Percentiles rank a stretch among this genome's conserved stretches.
phyloP scores from a whole-genome alignment of 2,113 vertebrate genomes.

The Xiphias gladius region DNA sequence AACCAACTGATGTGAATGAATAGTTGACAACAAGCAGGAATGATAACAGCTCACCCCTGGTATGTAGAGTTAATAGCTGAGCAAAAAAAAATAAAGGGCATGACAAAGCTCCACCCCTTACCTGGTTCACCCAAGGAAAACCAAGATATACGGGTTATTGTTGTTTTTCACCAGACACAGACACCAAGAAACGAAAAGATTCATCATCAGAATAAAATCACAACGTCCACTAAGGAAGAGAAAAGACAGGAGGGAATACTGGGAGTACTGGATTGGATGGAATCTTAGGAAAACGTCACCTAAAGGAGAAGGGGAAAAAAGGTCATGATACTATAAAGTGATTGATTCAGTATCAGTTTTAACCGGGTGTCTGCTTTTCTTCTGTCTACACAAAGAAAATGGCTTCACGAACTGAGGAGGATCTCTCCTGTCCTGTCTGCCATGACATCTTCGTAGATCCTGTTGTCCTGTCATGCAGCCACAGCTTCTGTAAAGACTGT shows the following conservation, averaged over 20 bases:
- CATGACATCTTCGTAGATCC: not conserved
- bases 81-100: not conserved
- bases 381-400: not conserved
- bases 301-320: too few relatives aligned
- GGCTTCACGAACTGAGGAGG: not conserved
- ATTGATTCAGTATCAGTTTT: too few relatives aligned
- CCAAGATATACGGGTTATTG: not conserved
- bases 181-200: not conserved
- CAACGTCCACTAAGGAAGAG: too few relatives aligned
- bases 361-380: too few relatives aligned
- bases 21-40: too few relatives aligned
- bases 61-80: too few relatives aligned
- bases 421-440: slow-evolving; percentile 27
- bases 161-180: not conserved
- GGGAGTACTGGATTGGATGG: not conserved
- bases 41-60: too few relatives aligned
- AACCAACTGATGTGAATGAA: too few relatives aligned
- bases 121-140: not conserved
- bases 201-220: too few relatives aligned
- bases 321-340: too few relatives aligned
- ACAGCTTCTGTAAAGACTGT: slow-evolving; percentile 27
- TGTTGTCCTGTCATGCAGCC: slow-evolving; percentile 8
- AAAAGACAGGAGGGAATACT: not conserved
- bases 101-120: slow-evolving; percentile 17
- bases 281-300: too few relatives aligned